A percentile compares a stretch with the other conserved stretches of the same genome.
These are phyloP conservation scores for Vanessa cardui DNA, from an alignment of 2,888 invertebrate genomes.

Conservation along the genomic window DNA sequence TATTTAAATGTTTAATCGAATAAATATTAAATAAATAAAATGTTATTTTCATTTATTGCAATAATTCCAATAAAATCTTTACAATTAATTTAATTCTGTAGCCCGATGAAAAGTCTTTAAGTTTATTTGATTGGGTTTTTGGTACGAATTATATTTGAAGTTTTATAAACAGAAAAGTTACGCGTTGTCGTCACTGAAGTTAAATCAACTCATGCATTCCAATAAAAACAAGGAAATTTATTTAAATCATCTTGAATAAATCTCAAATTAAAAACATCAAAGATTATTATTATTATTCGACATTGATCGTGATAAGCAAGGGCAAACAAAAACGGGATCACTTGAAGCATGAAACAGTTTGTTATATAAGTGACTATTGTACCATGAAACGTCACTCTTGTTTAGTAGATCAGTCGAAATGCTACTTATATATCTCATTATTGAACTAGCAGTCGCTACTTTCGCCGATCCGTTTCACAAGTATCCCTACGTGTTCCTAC, in stretches of 20 bases:
- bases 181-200: background rate
- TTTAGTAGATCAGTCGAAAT: slow-evolving; percentile 56
- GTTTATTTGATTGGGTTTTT: too few species aligned
- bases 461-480: slow-evolving; percentile 69
- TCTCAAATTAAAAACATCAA: slow-evolving; percentile 45
- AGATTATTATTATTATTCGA: slow-evolving; percentile 47
- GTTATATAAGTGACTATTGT: slow-evolving; percentile 72
- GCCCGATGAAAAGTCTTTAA: too few species aligned
- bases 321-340: slow-evolving; percentile 64
- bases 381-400: slow-evolving; percentile 62
- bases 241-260: slow-evolving; percentile 51
- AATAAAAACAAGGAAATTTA: slow-evolving; percentile 47
- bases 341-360: slow-evolving; percentile 65
- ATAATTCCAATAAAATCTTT: too few species aligned
- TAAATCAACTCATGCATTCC: slow-evolving; percentile 21
- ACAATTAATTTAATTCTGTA: too few species aligned
- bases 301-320: slow-evolving; percentile 68
- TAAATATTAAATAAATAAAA: background rate
- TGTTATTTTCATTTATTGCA: background rate
- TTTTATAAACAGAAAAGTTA: background rate
- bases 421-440: slow-evolving; percentile 58
- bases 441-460: slow-evolving; percentile 48
- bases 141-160: background rate
- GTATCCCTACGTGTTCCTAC: slow-evolving; percentile 71
- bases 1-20: background rate